Evolutionary conservation across 2,113 vertebrate genomes (phyloP), one percentile per base, ranked within the genome.

Genomic region (Herpetotheres cachinnans): DNA sequence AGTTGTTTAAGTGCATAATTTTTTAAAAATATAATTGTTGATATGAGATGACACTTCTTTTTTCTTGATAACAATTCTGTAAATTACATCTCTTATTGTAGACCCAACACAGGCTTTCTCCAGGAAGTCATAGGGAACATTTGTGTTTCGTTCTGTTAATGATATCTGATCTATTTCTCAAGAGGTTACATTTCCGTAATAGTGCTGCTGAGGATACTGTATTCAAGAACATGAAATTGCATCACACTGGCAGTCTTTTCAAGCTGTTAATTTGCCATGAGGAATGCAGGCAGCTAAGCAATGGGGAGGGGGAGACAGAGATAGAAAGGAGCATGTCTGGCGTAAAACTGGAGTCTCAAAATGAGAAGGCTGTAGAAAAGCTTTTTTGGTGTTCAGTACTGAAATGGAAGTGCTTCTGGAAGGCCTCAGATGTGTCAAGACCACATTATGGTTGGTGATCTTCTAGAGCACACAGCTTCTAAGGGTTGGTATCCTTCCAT

Each of bases 101-200:
- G 50, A 52, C 20, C 20, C 16, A 74, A 42, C 25, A 46, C 6
- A 65, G 17, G 13, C 72, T 86, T 73, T 80, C 49, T 86, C 18
- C 65, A 69, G 82, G 71, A 84, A 89, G 76, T 89, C 49, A 24
- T 4, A 58, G n/a, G 32, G 84, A 85, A 89, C n/a, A 7, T 71
- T 79, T 76, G 36, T 59, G 8, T 83, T 82, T 92, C 46, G 55
- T 86, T 93, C 72, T 70, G 12, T 87, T 82, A 82, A 86, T 89
- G 50, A 38, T 40, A 46, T 70, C 87, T 89, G 88, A 91, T 93
- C 89, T 82, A 7, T 80, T 90, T 94, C 96, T 97, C 86, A 84
- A 86, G 93, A 96, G 73, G 94, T 92, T 94, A 88, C 73, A 74
- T 89, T 93, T 82, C 79, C 2, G 5, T 92, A 84, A 89, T 36